Conservation (phyloP, 2,797 vertebrate genomes). For the Epinephelus malabaricus region DNA sequence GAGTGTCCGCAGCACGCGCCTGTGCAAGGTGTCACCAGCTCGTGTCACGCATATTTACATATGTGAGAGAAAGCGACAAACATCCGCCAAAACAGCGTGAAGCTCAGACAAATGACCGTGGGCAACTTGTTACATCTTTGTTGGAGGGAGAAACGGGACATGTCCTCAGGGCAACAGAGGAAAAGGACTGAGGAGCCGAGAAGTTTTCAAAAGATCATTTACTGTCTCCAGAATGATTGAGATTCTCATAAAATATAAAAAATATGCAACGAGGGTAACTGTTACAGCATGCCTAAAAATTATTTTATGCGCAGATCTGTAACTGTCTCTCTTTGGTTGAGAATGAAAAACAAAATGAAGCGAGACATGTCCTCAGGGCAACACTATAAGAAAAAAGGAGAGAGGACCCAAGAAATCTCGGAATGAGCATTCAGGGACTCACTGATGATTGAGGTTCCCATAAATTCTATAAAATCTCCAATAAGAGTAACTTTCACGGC, state of each 20-base stretch:
- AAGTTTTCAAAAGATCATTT: no score
- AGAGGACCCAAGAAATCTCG: no score
- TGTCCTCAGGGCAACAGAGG: background rate
- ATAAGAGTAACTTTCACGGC: no score
- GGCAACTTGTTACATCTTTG: conserved; percentile 1
- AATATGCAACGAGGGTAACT: background rate
- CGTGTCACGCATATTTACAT: conserved; percentile 49
- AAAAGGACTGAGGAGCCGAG: background rate
- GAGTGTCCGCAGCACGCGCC: conserved; percentile 48
- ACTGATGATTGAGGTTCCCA: no score
- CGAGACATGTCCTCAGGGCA: no score
- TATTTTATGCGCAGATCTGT: background rate
- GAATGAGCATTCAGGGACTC: no score
- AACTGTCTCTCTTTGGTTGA: background rate
- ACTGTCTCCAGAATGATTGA: no score
- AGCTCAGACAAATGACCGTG: conserved; percentile 9
- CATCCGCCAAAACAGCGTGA: conserved; percentile 51
- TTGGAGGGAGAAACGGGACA: background rate
- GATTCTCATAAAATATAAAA: background rate
- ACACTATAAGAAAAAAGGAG: no score
- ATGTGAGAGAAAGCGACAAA: conserved; percentile 18
- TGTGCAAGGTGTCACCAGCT: conserved; percentile 32
- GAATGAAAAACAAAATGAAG: background rate
- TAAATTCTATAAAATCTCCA: no score
- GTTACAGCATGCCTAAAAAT: conserved; percentile 30